These are phyloP conservation scores for Ichneumon xanthorius DNA, from an alignment of 2,888 invertebrate genomes.

Conservation along the genomic window DNA sequence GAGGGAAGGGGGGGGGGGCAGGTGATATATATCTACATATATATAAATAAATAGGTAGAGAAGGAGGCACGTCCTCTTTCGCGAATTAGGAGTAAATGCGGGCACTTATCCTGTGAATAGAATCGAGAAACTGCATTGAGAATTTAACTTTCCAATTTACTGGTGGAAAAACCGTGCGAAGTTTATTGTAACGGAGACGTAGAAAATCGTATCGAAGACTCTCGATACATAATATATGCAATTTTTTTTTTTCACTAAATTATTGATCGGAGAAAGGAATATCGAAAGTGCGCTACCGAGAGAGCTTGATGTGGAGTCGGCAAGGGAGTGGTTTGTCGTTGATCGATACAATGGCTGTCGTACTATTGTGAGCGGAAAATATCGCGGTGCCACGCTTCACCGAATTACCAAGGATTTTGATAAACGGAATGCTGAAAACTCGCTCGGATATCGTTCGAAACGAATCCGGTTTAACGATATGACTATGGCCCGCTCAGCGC, in stretches of 20 bases:
- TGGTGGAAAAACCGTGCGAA: neutral
- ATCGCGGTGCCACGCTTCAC: conserved; percentile 34
- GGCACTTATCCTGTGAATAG: conserved; percentile 44
- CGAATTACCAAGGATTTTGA: conserved; percentile 50
- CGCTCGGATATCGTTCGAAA: conserved; percentile 1
- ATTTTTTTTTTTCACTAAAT: conserved; percentile 13
- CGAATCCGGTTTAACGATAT: conserved; percentile 36
- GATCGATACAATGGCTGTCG: neutral
- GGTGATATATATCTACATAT: no score
- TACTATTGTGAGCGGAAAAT: neutral
- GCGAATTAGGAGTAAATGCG: conserved; percentile 47
- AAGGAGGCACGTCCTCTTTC: conserved; percentile 51
- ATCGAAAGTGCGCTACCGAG: neutral
- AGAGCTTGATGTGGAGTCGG: neutral
- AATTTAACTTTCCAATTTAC: conserved; percentile 30
- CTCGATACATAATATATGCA: neutral
- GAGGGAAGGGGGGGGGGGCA: neutral
- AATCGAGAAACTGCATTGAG: conserved; percentile 2
- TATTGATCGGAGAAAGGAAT: conserved; percentile 41
- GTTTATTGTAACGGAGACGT: neutral
- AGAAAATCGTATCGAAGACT: neutral
- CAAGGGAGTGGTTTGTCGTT: neutral
- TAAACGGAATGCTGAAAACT: conserved; percentile 52
- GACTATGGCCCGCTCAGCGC: neutral
- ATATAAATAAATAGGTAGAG: neutral